Evolutionary conservation across 2,113 vertebrate genomes (phyloP).

Genomic region (Pholis gunnellus): DNA sequence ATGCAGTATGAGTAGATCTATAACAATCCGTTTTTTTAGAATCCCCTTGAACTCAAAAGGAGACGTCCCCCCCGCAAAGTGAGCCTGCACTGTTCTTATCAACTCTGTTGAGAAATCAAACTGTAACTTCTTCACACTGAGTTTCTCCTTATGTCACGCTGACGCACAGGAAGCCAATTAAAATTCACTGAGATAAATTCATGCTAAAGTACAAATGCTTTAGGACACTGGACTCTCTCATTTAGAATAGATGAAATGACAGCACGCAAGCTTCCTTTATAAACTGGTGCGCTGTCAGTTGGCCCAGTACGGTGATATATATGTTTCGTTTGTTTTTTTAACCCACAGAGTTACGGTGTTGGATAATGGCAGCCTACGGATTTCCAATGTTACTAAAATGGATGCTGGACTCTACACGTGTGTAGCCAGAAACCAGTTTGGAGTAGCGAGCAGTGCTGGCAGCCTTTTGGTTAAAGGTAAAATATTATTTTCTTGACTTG

Average conservation of each 20-base stretch:
- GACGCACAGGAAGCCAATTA: slow-evolving; percentile 49
- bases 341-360: slow-evolving; percentile 87
- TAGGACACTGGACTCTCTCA: slow-evolving; percentile 39
- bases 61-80: slow-evolving; percentile 9
- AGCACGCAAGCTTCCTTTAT: slow-evolving; percentile 8
- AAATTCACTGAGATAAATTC: slow-evolving; percentile 49
- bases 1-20: not conserved
- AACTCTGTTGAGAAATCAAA: slow-evolving; percentile 47
- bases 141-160: slow-evolving; percentile 24
- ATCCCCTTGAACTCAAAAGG: not conserved
- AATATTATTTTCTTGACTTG: not conserved
- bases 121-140: slow-evolving; percentile 35
- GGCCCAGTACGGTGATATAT: not conserved
- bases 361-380: slow-evolving; percentile 93
- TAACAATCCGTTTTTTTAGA: slow-evolving; percentile 1
- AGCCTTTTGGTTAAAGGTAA: slow-evolving; percentile 95
- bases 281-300: slow-evolving; percentile 12
- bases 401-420: slow-evolving; percentile 95
- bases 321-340: not conserved
- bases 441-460: slow-evolving; percentile 92
- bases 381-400: slow-evolving; percentile 90
- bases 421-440: slow-evolving; percentile 93
- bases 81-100: slow-evolving; percentile 18
- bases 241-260: slow-evolving; percentile 37
- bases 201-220: slow-evolving; percentile 51